phyloP scores from a whole-genome alignment of 2,888 invertebrate species.

The Epistrophe eligans region DNA sequence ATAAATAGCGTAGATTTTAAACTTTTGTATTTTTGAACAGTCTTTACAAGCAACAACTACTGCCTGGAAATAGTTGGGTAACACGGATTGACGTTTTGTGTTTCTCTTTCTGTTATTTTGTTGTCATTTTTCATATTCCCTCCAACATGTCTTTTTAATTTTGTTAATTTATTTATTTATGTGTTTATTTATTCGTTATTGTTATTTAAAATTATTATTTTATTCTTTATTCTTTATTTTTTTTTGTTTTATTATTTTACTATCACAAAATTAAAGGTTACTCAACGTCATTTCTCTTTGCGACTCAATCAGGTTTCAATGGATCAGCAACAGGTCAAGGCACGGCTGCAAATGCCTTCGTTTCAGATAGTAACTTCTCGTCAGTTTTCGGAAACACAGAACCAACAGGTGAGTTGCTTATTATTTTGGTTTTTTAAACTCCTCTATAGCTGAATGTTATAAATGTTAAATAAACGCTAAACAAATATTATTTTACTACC shows the following conservation, averaged over 20 bases:
- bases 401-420: slow-evolving; percentile 86
- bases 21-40: slow-evolving; percentile 24
- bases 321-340: slow-evolving; percentile 82
- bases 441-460: slow-evolving; percentile 71
- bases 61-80: slow-evolving; percentile 46
- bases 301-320: slow-evolving; percentile 83
- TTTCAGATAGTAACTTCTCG: slow-evolving; percentile 94
- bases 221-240: slow-evolving; percentile 39
- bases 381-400: slow-evolving; percentile 93
- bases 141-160: slow-evolving; percentile 18
- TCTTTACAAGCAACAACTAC: slow-evolving; percentile 19
- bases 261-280: slow-evolving; percentile 51
- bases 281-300: slow-evolving; percentile 68
- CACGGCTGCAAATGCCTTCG: slow-evolving; percentile 87
- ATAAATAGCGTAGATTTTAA: slow-evolving; percentile 14
- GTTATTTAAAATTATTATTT: slow-evolving; percentile 35
- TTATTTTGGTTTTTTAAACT: slow-evolving; percentile 34
- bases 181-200: slow-evolving; percentile 11
- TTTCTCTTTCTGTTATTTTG: slow-evolving; percentile 80
- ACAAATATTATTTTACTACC: slow-evolving; percentile 31
- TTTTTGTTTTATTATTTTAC: slow-evolving; percentile 24
- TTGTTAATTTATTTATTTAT: slow-evolving; percentile 73
- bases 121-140: slow-evolving; percentile 69
- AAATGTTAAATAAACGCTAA: slow-evolving; percentile 69
- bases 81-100: slow-evolving; percentile 29